phyloP scores from a whole-genome alignment of 2,888 invertebrate genomes.

The Perizoma flavofasciatum region DNA sequence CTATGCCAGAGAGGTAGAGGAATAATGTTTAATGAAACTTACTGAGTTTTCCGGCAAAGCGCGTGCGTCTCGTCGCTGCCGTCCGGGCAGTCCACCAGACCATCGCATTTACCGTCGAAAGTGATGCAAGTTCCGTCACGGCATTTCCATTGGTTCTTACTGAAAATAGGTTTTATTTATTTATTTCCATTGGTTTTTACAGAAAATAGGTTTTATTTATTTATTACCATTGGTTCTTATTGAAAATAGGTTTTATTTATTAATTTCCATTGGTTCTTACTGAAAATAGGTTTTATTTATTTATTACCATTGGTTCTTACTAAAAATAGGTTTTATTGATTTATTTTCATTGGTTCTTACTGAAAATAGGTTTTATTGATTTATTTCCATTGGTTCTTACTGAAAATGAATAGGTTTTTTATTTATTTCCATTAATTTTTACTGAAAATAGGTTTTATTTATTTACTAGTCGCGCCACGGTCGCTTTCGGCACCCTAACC shows the following conservation, averaged over 20 bases:
- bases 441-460: conserved; percentile 42
- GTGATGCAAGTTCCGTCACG: conserved; percentile 64
- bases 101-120: conserved; percentile 68
- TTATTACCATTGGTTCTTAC: conserved; percentile 56
- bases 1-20: too few species aligned
- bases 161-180: conserved; percentile 36
- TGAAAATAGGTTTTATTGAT: conserved; percentile 36
- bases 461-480: too few species aligned
- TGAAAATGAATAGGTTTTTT: conserved; percentile 40
- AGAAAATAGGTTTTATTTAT: conserved; percentile 36
- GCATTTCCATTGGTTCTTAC: conserved; percentile 59
- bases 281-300: conserved; percentile 36
- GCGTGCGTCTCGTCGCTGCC: conserved; percentile 66
- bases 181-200: conserved; percentile 52
- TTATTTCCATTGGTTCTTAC: conserved; percentile 56
- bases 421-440: conserved; percentile 53
- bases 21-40: conserved; percentile 39
- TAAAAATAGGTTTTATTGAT: conserved; percentile 36
- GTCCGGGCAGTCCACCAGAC: conserved; percentile 63
- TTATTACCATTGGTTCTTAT: conserved; percentile 56
- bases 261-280: conserved; percentile 56
- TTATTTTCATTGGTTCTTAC: conserved; percentile 56
- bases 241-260: conserved; percentile 36
- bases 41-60: conserved; percentile 60
- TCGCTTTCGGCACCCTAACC: too few species aligned